Evolutionary conservation across 2,888 invertebrate genomes (phyloP), one percentile per base, ranked within the genome.

Genomic region (Thecocarcelia acutangulata): DNA sequence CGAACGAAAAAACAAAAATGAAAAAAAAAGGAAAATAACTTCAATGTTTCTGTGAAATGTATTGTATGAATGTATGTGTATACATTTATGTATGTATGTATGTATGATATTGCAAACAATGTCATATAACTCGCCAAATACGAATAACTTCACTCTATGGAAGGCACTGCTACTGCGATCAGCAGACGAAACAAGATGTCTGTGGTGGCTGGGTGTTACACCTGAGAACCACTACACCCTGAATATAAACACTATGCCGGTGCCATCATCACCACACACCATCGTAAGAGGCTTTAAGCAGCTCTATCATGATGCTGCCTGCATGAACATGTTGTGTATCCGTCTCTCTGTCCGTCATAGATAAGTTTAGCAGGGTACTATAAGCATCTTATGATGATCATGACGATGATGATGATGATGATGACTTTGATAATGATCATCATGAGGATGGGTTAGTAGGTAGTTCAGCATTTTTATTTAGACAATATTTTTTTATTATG

Each of bases 401-500:
- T 50, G 37, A 48, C n/a, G n/a, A n/a, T 19, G 24, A 46, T 44
- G 15, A 24, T 44, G 17, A n/a, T 46, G 12, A 19, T 50, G 37
- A 40, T 54, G 13, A 73, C 33, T 21, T 52, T 58, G 17, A 74
- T 64, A 17, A 48, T 44, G 8, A 74, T 64, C 21, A 44, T 52
- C 42, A 44, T 76, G 64, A 56, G 72, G 72, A 17, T 72, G 61
- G 54, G 66, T 56, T 56, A 21, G 66, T 66, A 54, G 68, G 21
- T 64, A 68, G 54, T 50, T 66, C 40, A 59, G 37, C 37, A 59
- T 52, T 59, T 69, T 64, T 50, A 58, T 52, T 66, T 70, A 58
- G 70, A 70, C 44, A 79, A 64, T 54, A 61, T 19, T 61, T 64
- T n/a, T 52, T 56, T 15, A 56, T 48, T 77, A 63, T 50, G 33